phyloP scores from a whole-genome alignment of 2,888 invertebrate genomes.

The Stenodera caucasica region DNA sequence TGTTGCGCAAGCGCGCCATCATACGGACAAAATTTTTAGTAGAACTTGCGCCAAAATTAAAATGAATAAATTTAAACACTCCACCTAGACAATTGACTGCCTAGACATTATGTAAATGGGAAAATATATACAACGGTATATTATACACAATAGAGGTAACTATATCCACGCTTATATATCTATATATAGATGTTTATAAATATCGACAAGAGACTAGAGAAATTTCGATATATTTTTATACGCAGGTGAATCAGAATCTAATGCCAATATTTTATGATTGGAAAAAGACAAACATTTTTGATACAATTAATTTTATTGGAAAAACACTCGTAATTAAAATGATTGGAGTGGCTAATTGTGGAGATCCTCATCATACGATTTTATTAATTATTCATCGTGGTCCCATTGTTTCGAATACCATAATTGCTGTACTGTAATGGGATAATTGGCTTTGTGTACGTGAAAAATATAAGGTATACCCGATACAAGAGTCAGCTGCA shows the following conservation, averaged over 20 bases:
- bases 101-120: neutral
- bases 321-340: too few relatives aligned
- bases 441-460: neutral
- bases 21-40: conserved; percentile 8
- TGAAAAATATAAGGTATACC: conserved; percentile 2
- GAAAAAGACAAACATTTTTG: neutral
- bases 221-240: too few relatives aligned
- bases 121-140: neutral
- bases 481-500: conserved; percentile 15
- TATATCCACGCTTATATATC: neutral
- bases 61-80: conserved; percentile 13
- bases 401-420: neutral
- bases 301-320: too few relatives aligned
- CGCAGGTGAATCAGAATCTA: too few relatives aligned
- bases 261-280: neutral
- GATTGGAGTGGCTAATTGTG: too few relatives aligned
- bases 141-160: neutral
- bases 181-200: conserved; percentile 8
- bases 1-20: conserved; percentile 28
- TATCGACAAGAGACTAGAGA: neutral
- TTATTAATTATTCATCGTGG: too few relatives aligned
- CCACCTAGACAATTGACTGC: too few relatives aligned
- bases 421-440: neutral
- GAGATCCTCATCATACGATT: too few relatives aligned
- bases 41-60: conserved; percentile 26